A percentile compares a stretch with the other conserved stretches of the same genome.
Evolutionary conservation across 2,113 vertebrate genomes (phyloP).

Genomic region (Meles meles): DNA sequence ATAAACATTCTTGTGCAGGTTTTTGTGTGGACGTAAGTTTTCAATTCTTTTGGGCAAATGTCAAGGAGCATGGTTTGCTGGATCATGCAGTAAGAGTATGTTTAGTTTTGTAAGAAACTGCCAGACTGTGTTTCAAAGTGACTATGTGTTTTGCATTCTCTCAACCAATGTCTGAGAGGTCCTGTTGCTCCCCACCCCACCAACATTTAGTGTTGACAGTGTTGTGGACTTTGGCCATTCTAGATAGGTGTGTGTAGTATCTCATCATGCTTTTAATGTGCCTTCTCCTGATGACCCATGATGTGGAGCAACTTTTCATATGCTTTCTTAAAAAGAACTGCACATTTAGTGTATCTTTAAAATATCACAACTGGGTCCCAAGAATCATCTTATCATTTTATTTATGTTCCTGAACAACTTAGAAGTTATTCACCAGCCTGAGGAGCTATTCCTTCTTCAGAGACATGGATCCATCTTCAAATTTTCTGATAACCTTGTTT

Average conservation of each 20-base stretch:
- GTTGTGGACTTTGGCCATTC: not conserved
- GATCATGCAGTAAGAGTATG: not conserved
- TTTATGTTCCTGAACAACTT: not conserved
- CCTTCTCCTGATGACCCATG: not conserved
- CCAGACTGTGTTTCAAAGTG: not conserved
- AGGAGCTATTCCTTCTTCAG: not conserved
- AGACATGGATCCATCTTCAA: not conserved
- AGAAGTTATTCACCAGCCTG: not conserved
- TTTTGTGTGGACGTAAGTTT: not conserved
- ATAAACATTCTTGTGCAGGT: not conserved
- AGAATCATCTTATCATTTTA: not conserved
- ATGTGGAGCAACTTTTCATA: not conserved
- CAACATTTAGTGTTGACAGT: not conserved
- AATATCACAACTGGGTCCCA: not conserved
- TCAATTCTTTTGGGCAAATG: not conserved
- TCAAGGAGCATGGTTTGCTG: not conserved
- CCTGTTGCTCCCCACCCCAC: not conserved
- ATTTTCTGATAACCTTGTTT: not conserved
- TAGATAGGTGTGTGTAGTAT: not conserved
- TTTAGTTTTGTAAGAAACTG: not conserved
- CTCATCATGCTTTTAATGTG: not conserved
- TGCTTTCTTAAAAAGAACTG: not conserved
- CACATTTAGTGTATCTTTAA: not conserved
- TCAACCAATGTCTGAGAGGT: not conserved
- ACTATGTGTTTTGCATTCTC: not conserved